Evolutionary conservation across 2,888 invertebrate genomes (phyloP), one percentile per base, ranked within the genome.

Genomic region (Pammene fasciana): DNA sequence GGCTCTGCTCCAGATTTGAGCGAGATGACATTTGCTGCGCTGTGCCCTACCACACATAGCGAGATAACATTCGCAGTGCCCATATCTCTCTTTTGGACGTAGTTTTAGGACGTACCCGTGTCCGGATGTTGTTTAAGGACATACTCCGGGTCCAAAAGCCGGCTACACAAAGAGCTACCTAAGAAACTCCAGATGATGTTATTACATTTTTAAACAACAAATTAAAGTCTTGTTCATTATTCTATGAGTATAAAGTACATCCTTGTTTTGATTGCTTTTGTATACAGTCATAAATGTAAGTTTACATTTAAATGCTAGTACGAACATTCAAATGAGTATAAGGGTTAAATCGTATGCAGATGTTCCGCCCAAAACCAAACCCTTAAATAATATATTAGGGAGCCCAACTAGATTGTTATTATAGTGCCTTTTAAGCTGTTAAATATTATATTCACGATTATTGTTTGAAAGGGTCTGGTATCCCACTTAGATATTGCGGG

Each of bases 361-460:
- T 55, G 16, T 16, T 50, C 36, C 16, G 45, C n/a, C 68, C 14
- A 34, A 57, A 54, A 52, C 18, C 18, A 46, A 45, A 14, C 52
- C 52, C 38, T 59, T 62, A n/a, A 65, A 65, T 65, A 65, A 68
- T 68, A 59, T 64, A 68, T 65, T 43, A 68, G 56, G 36, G 57
- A 59, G 14, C 68, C 68, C 68, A 64, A 64, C 45, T 52, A 45
- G 64, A 59, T 52, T 68, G 52, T 65, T 68, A 65, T 68, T 52
- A 26, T 65, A 68, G 45, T 65, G 64, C 57, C 64, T 68, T 68
- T 68, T 59, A 65, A 65, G 68, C 64, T 65, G 68, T 65, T 68
- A 65, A 65, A 68, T 68, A 68, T 68, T 68, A 64, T 57, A 68
- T 68, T 68, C 68, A 65, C 50, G 68, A 68, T 68, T 68, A 68